Evolutionary conservation across 2,888 invertebrate species (phyloP).

Genomic region (Campoplex nolae): DNA sequence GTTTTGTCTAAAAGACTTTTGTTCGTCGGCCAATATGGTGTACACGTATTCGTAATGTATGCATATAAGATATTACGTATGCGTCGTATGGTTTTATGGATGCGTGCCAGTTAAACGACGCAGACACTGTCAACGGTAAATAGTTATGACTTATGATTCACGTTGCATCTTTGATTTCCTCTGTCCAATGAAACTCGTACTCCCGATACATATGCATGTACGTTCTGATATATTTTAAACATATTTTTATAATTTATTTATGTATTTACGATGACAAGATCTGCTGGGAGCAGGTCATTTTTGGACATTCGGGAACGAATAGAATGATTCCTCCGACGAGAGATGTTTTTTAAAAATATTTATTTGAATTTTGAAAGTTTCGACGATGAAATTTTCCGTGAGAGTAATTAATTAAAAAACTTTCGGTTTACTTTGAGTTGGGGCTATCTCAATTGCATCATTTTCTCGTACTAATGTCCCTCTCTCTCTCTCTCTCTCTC

Average conservation of each 20-base stretch:
- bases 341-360: neutral
- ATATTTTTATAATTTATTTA: no score
- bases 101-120: conserved; percentile 75
- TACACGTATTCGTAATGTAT: neutral
- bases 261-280: no score
- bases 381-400: conserved; percentile 29
- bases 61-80: conserved; percentile 72
- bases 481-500: neutral
- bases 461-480: neutral
- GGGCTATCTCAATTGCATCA: conserved; percentile 32
- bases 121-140: conserved; percentile 81
- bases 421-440: conserved; percentile 19
- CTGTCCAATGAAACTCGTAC: conserved; percentile 71
- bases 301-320: neutral
- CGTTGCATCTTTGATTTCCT: conserved; percentile 80
- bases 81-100: conserved; percentile 42
- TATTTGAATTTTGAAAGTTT: conserved; percentile 6
- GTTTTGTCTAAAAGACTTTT: no score
- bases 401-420: conserved; percentile 19
- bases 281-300: no score
- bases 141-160: conserved; percentile 79
- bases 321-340: neutral
- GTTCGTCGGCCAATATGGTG: neutral
- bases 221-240: no score
- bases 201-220: neutral